Evolutionary conservation across 2,113 vertebrate genomes (phyloP).

Genomic region (Apodemus sylvaticus): DNA sequence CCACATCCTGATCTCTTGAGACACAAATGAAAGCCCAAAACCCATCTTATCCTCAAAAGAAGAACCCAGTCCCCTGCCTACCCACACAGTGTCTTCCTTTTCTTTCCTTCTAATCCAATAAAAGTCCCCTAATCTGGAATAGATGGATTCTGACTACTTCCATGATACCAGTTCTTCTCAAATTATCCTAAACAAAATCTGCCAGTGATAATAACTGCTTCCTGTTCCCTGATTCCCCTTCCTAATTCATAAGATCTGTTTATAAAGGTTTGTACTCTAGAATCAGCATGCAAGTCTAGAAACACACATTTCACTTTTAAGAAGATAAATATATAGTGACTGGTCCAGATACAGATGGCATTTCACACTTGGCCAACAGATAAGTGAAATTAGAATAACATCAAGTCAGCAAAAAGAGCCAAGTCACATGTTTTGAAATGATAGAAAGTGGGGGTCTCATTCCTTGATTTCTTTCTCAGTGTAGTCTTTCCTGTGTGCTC

Average conservation of each 20-base stretch:
- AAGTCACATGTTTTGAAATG: background rate
- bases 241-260: background rate
- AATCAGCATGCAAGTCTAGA: background rate
- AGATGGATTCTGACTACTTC: background rate
- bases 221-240: background rate
- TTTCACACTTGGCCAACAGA: background rate
- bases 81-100: background rate
- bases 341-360: background rate
- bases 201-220: background rate
- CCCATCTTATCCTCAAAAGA: background rate
- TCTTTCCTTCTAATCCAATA: background rate
- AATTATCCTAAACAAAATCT: background rate
- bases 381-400: background rate
- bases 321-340: background rate
- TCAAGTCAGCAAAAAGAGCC: background rate
- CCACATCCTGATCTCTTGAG: background rate
- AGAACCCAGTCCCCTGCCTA: background rate
- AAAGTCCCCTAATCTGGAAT: background rate
- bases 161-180: background rate
- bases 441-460: background rate
- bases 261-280: background rate
- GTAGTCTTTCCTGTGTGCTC: background rate
- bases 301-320: constrained; percentile 22
- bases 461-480: background rate
- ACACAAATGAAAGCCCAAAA: background rate